phyloP scores from a whole-genome alignment of 2,113 vertebrate genomes.

The Myodes glareolus region DNA sequence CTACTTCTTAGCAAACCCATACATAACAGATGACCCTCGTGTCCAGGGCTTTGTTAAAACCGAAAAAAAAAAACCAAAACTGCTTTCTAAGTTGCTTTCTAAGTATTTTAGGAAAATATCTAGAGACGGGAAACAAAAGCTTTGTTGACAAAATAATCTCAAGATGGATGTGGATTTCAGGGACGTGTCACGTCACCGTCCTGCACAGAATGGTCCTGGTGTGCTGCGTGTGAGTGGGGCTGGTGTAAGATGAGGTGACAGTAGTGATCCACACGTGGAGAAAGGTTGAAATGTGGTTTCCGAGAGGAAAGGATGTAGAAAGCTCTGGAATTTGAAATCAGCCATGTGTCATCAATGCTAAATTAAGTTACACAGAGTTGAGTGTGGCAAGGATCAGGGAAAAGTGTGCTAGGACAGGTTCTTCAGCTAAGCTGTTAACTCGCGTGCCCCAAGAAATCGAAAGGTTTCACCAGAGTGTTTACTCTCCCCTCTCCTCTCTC shows the following conservation, averaged over 20 bases:
- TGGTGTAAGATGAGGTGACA: neutral
- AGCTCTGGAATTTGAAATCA: neutral
- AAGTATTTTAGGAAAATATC: conserved; percentile 71
- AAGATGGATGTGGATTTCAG: neutral
- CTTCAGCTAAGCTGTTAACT: neutral
- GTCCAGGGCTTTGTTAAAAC: conserved; percentile 77
- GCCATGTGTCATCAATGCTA: neutral
- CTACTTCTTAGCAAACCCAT: conserved; percentile 80
- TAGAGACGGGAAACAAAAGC: neutral
- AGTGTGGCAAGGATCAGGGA: neutral
- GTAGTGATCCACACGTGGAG: neutral
- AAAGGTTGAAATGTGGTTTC: neutral
- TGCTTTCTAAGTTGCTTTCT: too few species aligned
- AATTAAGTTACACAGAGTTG: neutral
- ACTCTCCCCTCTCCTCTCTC: too few species aligned
- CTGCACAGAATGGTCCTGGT: neutral
- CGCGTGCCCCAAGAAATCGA: neutral
- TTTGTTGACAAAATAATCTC: conserved; percentile 47
- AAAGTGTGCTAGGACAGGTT: neutral
- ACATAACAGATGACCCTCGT: conserved; percentile 69
- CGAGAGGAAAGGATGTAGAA: neutral
- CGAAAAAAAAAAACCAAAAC: conserved; percentile 43
- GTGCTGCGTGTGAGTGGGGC: neutral
- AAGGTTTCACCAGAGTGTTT: neutral
- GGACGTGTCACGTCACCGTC: neutral